Evolutionary conservation across 2,888 invertebrate species (phyloP).

Genomic region (Digitonthophagus gazella): DNA sequence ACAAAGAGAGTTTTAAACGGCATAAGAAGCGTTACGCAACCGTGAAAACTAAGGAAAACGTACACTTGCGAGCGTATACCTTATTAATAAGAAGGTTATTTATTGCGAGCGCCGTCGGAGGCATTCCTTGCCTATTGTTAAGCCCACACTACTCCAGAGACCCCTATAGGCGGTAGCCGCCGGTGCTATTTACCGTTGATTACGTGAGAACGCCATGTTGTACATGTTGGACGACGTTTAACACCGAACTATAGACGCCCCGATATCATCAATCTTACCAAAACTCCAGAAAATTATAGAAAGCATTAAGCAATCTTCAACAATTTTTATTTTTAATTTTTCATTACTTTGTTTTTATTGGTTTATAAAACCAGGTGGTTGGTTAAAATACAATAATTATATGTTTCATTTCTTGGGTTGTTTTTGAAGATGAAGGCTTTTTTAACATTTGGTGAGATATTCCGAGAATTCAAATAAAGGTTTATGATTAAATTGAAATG

Average conservation of each 20-base stretch:
- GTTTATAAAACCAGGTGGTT: too few relatives aligned
- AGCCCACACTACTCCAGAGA: not conserved
- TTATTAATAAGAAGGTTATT: conserved; percentile 14
- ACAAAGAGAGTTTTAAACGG: not conserved
- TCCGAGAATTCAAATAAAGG: too few relatives aligned
- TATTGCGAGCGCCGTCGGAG: conserved; percentile 4
- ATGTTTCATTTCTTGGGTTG: too few relatives aligned
- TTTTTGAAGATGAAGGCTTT: too few relatives aligned
- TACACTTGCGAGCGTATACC: not conserved
- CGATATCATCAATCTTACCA: not conserved
- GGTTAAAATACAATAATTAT: too few relatives aligned
- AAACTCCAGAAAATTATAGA: too few relatives aligned
- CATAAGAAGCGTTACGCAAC: conserved; percentile 1
- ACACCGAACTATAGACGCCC: not conserved
- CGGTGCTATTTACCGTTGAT: not conserved
- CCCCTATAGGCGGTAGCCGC: not conserved
- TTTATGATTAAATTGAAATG: too few relatives aligned
- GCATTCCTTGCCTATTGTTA: conserved; percentile 10
- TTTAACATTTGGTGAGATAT: too few relatives aligned
- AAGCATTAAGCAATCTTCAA: too few relatives aligned
- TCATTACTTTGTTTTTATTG: too few relatives aligned
- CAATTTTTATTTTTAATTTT: too few relatives aligned
- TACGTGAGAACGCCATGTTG: not conserved
- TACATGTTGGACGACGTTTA: not conserved
- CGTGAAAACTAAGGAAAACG: conserved; percentile 12